phyloP scores from a whole-genome alignment of 1,140 invertebrate species.

The Drosophila sechellia region DNA sequence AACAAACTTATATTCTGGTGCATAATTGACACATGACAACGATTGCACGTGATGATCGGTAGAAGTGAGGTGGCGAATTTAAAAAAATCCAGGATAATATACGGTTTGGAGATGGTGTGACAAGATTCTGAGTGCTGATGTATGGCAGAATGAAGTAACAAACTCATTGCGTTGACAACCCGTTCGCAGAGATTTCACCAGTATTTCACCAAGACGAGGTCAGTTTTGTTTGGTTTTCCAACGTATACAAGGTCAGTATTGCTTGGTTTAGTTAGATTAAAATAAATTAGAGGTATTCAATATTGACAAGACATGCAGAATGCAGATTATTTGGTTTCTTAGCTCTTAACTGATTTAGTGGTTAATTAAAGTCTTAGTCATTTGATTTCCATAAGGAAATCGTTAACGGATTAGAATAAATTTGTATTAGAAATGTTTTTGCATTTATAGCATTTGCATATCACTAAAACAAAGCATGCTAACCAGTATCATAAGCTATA shows the following conservation, averaged over 20 bases:
- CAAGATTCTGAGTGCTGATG: conserved; percentile 23
- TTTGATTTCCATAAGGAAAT: neutral
- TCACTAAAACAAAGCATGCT: no score
- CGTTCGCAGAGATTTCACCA: conserved; percentile 60
- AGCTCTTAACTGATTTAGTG: conserved; percentile 9
- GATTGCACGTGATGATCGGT: conserved; percentile 34
- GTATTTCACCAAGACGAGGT: conserved; percentile 25
- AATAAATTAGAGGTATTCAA: conserved; percentile 8
- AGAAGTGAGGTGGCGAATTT: conserved; percentile 28
- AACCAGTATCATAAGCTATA: neutral
- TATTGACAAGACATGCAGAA: conserved; percentile 43
- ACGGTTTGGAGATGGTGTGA: conserved; percentile 28
- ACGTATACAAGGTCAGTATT: conserved; percentile 6
- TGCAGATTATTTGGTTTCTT: conserved; percentile 4
- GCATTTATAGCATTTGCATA: no score
- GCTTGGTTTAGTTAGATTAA: conserved; percentile 11
- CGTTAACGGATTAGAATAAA: neutral
- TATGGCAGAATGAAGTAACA: conserved; percentile 25
- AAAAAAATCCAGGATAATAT: conserved; percentile 16
- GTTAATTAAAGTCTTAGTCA: neutral
- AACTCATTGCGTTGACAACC: conserved; percentile 18
- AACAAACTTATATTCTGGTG: conserved; percentile 50
- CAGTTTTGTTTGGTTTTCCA: conserved; percentile 19
- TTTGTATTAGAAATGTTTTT: neutral
- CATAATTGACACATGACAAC: conserved; percentile 33